Base-by-base conservation (phyloP, 1,140 invertebrate species). In the Stratiolaelaps scimitus region DNA sequence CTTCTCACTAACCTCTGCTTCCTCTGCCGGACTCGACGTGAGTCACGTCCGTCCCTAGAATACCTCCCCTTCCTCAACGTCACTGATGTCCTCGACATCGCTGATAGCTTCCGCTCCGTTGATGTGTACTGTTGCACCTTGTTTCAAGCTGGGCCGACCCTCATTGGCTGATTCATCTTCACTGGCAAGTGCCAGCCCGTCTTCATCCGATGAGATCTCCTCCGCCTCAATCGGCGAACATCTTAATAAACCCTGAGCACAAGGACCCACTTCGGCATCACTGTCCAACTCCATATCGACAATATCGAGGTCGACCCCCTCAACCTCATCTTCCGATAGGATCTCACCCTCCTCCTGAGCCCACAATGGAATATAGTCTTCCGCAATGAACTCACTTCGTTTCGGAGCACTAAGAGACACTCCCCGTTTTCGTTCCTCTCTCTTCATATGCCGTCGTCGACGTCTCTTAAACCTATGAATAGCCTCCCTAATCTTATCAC, bases 251-350 rank as follows among this genome's bases (percentile, higher is more conserved):
- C 34, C 34, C 34, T 40, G 34, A 6, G 34, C 10, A 40, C 34
- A 6, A 40, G 34, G 5, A 40, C 34, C 34, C 34, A 6, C 34
- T 40, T 40, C 34, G 34, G 10, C 53, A 26, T 60, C 53, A 34
- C 53, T 60, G 15, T 15, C 53, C 53, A 60, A 26, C 20, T 60
- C 53, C 53, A 60, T 60, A 60, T 60, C 53, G 15, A 60, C 53
- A 2, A 60, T 23, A 15, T 26, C 53, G 20, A 60, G 53, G 26
- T 60, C 53, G 15, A 60, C 20, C 26, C 34, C 53, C 13, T 60
- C 53, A 17, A 15, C 53, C 26, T 60, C 53, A 15, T 26, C 26
- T 15, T 60, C 53, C 1, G 53, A 29, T 34, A 60, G 10, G 10
- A 60, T n/a, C 23, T 60, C 53, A 26, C 53, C 53, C 26, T 60